A percentile compares a stretch with the other conserved stretches of the same genome.
These are phyloP conservation scores for Cerastis leucographa DNA, from an alignment of 2,888 invertebrate genomes.

Conservation along the genomic window DNA sequence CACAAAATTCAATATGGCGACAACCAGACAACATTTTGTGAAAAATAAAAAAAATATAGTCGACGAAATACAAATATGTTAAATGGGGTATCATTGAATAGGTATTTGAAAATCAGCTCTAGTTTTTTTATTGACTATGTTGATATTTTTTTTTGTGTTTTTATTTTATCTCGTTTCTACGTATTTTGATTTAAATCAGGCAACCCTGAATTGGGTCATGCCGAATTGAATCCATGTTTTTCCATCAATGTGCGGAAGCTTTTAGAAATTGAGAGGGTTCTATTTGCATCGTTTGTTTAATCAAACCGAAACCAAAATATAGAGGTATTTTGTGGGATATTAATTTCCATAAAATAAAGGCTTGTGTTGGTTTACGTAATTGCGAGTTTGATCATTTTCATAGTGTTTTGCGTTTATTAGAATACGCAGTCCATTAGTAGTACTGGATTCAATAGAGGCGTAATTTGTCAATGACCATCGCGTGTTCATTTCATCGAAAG, in stretches of 20 bases:
- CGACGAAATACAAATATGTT: too few species aligned
- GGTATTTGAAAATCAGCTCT: too few species aligned
- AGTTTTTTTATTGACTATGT: neutral
- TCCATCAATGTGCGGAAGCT: constrained; percentile 36
- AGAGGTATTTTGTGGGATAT: constrained; percentile 50
- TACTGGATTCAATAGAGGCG: neutral
- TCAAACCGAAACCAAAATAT: constrained; percentile 35
- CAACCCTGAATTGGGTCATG: constrained; percentile 2
- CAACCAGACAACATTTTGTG: too few species aligned
- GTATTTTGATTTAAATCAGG: constrained; percentile 19
- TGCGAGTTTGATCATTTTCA: constrained; percentile 14
- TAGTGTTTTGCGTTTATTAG: neutral
- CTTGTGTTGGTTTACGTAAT: constrained; percentile 41
- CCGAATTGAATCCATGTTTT: constrained; percentile 39
- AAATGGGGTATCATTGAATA: too few species aligned
- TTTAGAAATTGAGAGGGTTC: constrained; percentile 40
- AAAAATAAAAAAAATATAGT: too few species aligned
- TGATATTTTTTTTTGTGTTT: neutral
- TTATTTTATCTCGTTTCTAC: neutral
- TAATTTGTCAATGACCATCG: neutral
- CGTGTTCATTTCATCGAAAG: neutral
- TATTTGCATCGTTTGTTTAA: constrained; percentile 61
- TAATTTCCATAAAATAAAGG: constrained; percentile 52
- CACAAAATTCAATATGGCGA: too few species aligned
- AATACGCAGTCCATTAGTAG: constrained; percentile 4